Evolutionary conservation across 2,888 invertebrate species (phyloP), one percentile per base, ranked within the genome.

Genomic region (Lacanobia oleracea): DNA sequence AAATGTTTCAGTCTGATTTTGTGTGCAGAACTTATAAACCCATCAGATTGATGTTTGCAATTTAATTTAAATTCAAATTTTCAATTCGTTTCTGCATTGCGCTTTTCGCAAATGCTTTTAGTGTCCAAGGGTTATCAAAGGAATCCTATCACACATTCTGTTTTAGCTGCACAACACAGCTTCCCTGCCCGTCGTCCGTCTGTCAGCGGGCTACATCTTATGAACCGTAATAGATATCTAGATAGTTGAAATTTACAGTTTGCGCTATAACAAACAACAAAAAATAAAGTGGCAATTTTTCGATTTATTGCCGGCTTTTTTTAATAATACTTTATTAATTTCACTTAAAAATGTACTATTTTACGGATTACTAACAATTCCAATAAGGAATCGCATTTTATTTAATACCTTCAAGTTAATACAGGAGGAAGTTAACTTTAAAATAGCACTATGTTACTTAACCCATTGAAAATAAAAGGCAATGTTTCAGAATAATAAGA

Each of bases 41-140:
- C 73, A 83, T 85, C 81, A 72, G 37, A 10, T 14, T 33, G 10
- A n/a, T 72, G 65, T 85, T 85, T 80, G 66, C 77, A 67, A 40
- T 77, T 82, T 76, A 57, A 78, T 76, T 77, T 66, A 59, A 79
- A 72, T 72, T 67, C 14, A 62, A 67, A 56, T 79, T 74, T 74
- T 33, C n/a, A 72, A 68, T 79, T 48, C 21, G 18, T 33, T 60
- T 40, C 53, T 72, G 59, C n/a, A 69, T 48, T 74, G 63, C 21
- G 23, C 14, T 67, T 12, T 67, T 40, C 4, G 54, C 12, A 40
- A 57, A 37, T 18, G 6, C 12, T 56, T 65, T 62, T 45, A 23
- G 21, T 23, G 51, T 56, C 18, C 3, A 7, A 48, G 18, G 48
- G 8, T 16, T 16, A 45, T 3, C 45, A 45, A 45, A 3, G 3